Percentiles rank a stretch among this genome's conserved stretches.
Conservation (phyloP, 1,140 invertebrate genomes). For the Drosophila setifemur region DNA sequence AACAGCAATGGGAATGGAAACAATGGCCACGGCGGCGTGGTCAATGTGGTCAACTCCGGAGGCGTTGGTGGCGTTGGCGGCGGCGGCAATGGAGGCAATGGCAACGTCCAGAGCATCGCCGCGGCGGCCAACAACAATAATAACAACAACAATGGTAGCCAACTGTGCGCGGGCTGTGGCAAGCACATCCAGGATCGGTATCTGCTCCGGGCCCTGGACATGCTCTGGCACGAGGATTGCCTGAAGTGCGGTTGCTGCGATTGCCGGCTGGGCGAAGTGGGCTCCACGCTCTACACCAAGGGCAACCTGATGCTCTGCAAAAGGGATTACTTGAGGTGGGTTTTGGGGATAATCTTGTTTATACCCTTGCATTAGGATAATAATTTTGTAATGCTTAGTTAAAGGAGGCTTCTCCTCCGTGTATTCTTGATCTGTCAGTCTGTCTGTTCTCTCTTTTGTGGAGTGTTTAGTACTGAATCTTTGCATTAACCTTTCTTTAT, state of each 20-base stretch:
- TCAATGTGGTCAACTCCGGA: conserved; percentile 37
- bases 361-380: no score
- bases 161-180: conserved; percentile 93
- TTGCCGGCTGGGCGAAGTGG: conserved; percentile 98
- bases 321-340: conserved; percentile 97
- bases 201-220: conserved; percentile 93
- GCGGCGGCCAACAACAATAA: conserved; percentile 71
- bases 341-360: background rate
- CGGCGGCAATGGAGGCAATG: conserved; percentile 26
- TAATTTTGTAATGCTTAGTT: no score
- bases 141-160: conserved; percentile 84
- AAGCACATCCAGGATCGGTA: conserved; percentile 94
- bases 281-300: conserved; percentile 97
- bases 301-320: conserved; percentile 99
- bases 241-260: conserved; percentile 98
- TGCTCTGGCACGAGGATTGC: conserved; percentile 99
- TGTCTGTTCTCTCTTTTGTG: no score
- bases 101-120: conserved; percentile 68
- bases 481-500: no score
- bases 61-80: background rate
- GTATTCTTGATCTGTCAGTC: no score
- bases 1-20: conserved; percentile 47
- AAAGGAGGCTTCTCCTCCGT: no score
- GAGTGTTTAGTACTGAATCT: no score
- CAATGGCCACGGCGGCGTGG: conserved; percentile 25